These are phyloP conservation scores for Eulemur mongoz DNA, from an alignment of 2,797 vertebrate genomes.

Conservation along the genomic window DNA sequence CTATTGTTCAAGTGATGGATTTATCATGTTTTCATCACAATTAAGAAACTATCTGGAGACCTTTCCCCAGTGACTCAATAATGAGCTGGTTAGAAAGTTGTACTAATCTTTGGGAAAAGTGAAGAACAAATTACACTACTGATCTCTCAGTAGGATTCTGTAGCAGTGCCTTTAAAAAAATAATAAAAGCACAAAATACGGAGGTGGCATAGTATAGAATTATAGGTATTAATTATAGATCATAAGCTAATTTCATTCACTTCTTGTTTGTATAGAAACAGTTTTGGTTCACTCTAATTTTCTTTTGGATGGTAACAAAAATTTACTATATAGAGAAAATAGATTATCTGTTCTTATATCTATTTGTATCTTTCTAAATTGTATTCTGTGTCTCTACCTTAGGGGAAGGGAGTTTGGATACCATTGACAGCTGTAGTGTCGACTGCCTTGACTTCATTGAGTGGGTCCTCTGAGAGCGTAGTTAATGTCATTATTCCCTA, in stretches of 20 bases:
- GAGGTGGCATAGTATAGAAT: not conserved
- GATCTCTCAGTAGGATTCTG: not conserved
- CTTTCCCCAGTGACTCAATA: constrained; percentile 25
- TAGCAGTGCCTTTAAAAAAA: not conserved
- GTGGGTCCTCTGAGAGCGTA: not conserved
- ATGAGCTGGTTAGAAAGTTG: constrained; percentile 16
- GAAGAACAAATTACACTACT: constrained; percentile 13
- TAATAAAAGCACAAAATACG: not conserved
- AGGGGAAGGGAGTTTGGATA: not conserved
- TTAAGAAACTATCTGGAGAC: constrained; percentile 38
- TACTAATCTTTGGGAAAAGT: not conserved
- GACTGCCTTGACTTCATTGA: not conserved
- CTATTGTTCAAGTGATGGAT: not conserved
- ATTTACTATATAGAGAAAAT: not conserved
- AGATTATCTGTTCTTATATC: not conserved
- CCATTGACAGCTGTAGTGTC: not conserved
- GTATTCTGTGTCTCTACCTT: not conserved
- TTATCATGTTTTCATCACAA: not conserved
- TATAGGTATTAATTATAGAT: constrained; percentile 19
- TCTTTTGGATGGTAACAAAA: not conserved
- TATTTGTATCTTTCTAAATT: not conserved
- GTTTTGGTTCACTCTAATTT: constrained; percentile 3
- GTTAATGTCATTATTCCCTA: not conserved
- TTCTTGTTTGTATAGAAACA: not conserved
- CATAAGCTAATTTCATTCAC: constrained; percentile 35